Percentiles rank a stretch among this genome's conserved stretches.
Evolutionary conservation across 2,113 vertebrate species (phyloP).

Genomic region (Manacus vitellinus): DNA sequence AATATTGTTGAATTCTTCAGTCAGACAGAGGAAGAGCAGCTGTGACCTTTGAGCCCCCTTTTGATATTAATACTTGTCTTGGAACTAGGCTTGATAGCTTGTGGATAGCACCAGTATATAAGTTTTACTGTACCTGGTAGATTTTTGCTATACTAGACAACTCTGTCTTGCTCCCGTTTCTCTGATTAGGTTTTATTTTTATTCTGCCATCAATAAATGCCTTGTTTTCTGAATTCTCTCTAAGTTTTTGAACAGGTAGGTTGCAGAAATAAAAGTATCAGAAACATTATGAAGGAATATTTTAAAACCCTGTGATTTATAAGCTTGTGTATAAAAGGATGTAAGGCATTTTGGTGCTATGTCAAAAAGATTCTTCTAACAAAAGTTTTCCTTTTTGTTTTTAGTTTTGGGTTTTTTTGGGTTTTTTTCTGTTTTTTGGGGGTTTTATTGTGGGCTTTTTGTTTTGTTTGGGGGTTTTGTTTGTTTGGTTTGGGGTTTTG

Average conservation of each 20-base stretch:
- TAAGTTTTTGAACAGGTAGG: background rate
- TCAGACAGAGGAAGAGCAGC: background rate
- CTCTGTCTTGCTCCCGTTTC: background rate
- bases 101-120: background rate
- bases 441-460: background rate
- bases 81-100: background rate
- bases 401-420: too few relatives aligned
- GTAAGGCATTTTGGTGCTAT: background rate
- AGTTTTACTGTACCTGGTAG: background rate
- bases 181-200: background rate
- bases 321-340: background rate
- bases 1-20: background rate
- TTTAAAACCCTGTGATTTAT: background rate
- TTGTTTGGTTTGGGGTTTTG: background rate
- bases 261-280: background rate
- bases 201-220: background rate
- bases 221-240: background rate
- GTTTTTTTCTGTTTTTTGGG: background rate
- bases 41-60: background rate
- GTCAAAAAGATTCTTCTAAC: background rate
- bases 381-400: background rate
- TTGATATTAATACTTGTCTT: background rate
- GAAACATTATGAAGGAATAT: background rate
- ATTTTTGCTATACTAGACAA: background rate
- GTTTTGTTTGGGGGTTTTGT: background rate